Percentiles rank a stretch among this genome's conserved stretches.
These are phyloP conservation scores for Phalacrocorax carbo DNA, from an alignment of 2,113 vertebrate genomes.

Conservation along the genomic window DNA sequence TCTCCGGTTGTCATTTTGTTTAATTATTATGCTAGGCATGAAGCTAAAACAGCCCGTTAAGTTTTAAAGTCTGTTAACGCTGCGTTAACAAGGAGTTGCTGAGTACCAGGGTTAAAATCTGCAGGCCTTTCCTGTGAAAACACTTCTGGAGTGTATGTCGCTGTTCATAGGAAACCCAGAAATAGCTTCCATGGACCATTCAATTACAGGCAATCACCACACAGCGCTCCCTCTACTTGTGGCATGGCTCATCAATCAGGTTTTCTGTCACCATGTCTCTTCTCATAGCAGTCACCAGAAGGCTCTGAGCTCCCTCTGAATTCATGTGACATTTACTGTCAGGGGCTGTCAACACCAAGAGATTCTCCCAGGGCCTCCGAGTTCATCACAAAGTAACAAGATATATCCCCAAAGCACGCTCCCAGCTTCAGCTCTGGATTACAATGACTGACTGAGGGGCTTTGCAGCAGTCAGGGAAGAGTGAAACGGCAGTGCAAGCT, in stretches of 20 bases:
- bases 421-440: constrained; percentile 33
- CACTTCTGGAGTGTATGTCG: background rate
- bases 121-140: background rate
- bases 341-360: constrained; percentile 66
- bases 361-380: constrained; percentile 51
- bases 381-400: constrained; percentile 54
- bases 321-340: constrained; percentile 66
- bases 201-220: constrained; percentile 46
- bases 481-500: background rate
- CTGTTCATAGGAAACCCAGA: background rate
- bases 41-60: background rate
- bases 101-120: background rate
- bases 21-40: background rate
- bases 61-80: background rate
- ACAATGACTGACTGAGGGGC: background rate
- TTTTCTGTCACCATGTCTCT: constrained; percentile 55
- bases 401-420: background rate
- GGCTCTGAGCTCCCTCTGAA: constrained; percentile 39
- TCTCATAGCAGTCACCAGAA: constrained; percentile 65
- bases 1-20: background rate
- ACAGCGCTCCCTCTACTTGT: background rate
- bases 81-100: background rate
- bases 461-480: background rate
- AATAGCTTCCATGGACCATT: constrained; percentile 24
- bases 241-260: constrained; percentile 67